A percentile compares a stretch with the other conserved stretches of the same genome.
Evolutionary conservation across 2,113 vertebrate species (phyloP).

Genomic region (Erinaceus europaeus): DNA sequence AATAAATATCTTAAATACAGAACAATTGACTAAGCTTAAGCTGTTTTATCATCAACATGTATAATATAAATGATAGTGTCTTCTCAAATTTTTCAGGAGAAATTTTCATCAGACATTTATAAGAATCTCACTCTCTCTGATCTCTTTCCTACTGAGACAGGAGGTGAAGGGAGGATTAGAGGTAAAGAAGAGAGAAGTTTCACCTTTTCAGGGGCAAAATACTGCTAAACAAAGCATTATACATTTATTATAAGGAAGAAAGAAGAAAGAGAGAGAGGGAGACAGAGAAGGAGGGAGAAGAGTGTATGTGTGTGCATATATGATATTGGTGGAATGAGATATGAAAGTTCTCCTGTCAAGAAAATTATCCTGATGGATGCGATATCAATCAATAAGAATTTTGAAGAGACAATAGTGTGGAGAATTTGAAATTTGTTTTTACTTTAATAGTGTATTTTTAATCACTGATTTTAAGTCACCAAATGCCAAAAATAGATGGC

Average conservation of each 20-base stretch:
- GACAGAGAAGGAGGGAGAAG: background rate
- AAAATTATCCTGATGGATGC: background rate
- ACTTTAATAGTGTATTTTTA: background rate
- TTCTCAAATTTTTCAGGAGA: background rate
- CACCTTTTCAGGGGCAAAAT: background rate
- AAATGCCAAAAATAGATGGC: background rate
- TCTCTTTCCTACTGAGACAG: background rate
- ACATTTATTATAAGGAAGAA: background rate
- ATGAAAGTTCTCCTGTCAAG: background rate
- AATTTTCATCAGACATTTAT: background rate
- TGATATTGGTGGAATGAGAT: no score
- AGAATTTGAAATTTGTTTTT: background rate
- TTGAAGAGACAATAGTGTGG: background rate
- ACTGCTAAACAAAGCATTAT: background rate
- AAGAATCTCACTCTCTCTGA: background rate
- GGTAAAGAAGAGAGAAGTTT: background rate
- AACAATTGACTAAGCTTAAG: conserved; percentile 11
- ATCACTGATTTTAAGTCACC: background rate
- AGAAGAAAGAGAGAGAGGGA: background rate
- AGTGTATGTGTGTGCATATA: no score
- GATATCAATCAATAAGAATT: background rate
- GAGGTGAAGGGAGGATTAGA: accelerated
- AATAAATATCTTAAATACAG: background rate
- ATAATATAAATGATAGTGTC: background rate
- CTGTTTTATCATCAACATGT: background rate